phyloP scores from a whole-genome alignment of 2,797 vertebrate species.

The Discoglossus pictus region DNA sequence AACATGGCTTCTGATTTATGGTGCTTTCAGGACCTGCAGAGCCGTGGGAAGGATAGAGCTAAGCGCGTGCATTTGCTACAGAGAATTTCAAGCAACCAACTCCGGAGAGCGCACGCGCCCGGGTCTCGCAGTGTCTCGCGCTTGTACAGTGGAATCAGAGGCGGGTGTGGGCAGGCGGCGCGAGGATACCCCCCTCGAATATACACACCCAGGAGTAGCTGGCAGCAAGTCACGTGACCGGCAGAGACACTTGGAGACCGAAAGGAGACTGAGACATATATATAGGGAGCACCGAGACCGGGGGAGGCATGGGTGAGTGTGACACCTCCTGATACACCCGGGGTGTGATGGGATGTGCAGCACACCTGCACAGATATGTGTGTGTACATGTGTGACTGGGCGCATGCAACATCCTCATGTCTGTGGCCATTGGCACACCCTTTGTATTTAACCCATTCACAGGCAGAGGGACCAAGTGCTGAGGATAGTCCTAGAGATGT shows the following conservation, averaged over 20 bases:
- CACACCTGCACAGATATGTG: background rate
- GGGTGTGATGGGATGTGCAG: too few species aligned
- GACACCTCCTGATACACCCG: background rate
- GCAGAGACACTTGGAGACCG: background rate
- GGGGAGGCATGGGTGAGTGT: constrained; percentile 41
- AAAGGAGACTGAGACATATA: background rate
- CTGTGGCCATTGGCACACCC: background rate
- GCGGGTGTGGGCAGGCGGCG: background rate
- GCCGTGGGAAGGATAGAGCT: too few species aligned
- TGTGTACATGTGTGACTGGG: background rate
- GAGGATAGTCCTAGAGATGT: too few species aligned
- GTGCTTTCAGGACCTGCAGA: too few species aligned
- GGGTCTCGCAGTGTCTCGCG: constrained; percentile 33
- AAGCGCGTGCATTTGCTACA: too few species aligned
- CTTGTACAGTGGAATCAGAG: background rate
- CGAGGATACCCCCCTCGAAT: background rate
- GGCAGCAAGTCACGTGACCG: constrained; percentile 23
- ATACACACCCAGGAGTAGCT: background rate
- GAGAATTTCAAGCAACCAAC: too few species aligned
- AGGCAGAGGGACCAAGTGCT: background rate
- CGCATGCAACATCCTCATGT: background rate
- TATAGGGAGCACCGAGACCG: constrained; percentile 7
- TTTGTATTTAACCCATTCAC: background rate
- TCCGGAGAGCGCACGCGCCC: background rate
- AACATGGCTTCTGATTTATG: too few species aligned